Percentiles rank a stretch among this genome's conserved stretches.
phyloP scores from a whole-genome alignment of 2,797 vertebrate species.

The Tenualosa ilisha region DNA sequence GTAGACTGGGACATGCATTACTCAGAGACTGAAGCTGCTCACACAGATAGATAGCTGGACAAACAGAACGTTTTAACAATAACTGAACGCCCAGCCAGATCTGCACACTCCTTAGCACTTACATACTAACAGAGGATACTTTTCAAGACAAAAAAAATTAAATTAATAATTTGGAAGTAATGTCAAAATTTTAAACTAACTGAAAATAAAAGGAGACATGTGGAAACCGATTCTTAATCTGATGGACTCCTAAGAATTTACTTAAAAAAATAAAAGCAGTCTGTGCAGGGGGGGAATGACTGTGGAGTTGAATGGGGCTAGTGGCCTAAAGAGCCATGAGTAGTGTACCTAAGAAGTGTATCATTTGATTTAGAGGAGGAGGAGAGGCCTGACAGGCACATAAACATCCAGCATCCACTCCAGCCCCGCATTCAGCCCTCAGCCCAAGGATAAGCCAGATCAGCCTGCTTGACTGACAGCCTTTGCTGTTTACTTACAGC shows the following conservation, averaged over 20 bases:
- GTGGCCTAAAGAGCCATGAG: background rate
- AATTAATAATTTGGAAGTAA: background rate
- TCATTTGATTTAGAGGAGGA: constrained; percentile 28
- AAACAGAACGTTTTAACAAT: background rate
- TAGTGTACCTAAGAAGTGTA: constrained; percentile 11
- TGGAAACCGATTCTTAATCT: background rate
- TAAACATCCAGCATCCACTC: constrained; percentile 36
- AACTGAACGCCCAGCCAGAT: background rate
- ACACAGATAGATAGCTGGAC: constrained; percentile 46
- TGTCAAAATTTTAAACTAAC: background rate
- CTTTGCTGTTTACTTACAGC: constrained; percentile 56
- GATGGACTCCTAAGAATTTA: background rate
- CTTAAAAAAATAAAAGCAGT: background rate
- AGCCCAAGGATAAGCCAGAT: constrained; percentile 40
- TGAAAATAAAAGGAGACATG: background rate
- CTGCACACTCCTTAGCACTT: background rate
- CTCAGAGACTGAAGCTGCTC: constrained; percentile 68
- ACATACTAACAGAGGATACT: no score
- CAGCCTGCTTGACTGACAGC: constrained; percentile 38
- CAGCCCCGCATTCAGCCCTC: constrained; percentile 23
- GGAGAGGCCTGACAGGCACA: constrained; percentile 32
- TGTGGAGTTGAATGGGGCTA: background rate
- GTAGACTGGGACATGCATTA: constrained; percentile 63
- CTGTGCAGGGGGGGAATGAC: background rate
- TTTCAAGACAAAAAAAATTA: no score